Conservation (phyloP, 2,113 vertebrate genomes). For the Poecile atricapillus region DNA sequence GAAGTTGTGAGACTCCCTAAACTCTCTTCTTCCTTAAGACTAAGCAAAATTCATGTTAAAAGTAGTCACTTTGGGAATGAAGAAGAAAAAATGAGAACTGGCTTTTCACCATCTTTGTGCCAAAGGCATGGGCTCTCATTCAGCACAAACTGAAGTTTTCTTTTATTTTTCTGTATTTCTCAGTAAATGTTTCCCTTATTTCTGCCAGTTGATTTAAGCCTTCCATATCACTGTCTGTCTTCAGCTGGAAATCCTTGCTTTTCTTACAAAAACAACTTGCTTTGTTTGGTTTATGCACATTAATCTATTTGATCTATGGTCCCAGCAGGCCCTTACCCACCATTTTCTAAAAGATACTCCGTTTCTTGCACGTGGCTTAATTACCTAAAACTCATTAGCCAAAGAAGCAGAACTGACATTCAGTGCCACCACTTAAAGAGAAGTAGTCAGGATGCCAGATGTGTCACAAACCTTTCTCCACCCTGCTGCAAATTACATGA, state of each 20-base stretch:
- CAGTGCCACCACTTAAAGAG: neutral
- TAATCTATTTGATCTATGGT: neutral
- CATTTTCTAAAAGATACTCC: neutral
- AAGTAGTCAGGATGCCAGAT: neutral
- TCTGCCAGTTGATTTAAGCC: neutral
- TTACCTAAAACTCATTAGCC: neutral
- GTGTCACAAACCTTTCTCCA: neutral
- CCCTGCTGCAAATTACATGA: neutral
- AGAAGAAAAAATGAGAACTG: neutral
- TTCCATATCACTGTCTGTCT: neutral
- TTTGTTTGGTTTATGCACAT: neutral
- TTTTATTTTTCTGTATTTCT: neutral
- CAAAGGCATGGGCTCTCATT: neutral
- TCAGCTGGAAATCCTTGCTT: neutral
- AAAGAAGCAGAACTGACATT: neutral
- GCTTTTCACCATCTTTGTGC: neutral
- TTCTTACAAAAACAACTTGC: neutral
- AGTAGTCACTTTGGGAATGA: neutral
- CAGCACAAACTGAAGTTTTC: neutral
- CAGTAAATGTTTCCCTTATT: neutral
- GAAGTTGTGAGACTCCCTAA: neutral
- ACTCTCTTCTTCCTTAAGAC: neutral
- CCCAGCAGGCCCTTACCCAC: neutral
- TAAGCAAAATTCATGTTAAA: neutral
- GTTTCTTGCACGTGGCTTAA: neutral